phyloP scores from a whole-genome alignment of 2,113 vertebrate genomes.

The Ctenodactylus gundi region DNA sequence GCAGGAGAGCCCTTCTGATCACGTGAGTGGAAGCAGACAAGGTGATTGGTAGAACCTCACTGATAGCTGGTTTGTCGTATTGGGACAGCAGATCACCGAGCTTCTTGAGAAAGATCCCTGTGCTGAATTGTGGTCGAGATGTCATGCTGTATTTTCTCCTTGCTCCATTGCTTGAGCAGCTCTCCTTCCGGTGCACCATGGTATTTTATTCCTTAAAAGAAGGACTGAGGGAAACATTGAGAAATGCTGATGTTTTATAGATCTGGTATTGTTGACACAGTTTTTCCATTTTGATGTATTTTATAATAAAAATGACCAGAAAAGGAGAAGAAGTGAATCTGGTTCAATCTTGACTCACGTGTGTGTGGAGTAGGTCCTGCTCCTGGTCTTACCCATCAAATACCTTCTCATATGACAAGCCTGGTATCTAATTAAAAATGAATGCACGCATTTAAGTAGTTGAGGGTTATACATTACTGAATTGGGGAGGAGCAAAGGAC shows the following conservation, averaged over 20 bases:
- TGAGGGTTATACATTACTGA: fast-evolving
- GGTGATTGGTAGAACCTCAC: fast-evolving
- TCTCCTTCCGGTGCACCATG: not conserved
- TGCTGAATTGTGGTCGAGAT: not conserved
- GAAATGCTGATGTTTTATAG: not conserved
- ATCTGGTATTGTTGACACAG: not conserved
- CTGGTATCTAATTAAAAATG: not conserved
- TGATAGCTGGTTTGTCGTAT: not conserved
- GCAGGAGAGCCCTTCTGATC: fast-evolving
- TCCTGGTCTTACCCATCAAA: fast-evolving
- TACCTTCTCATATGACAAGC: not conserved
- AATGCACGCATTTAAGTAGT: fast-evolving
- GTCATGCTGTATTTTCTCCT: not conserved
- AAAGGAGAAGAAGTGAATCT: not conserved
- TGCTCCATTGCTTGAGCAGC: not conserved
- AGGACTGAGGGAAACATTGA: not conserved
- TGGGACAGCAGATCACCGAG: not conserved
- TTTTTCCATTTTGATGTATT: not conserved
- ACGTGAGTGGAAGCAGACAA: not conserved
- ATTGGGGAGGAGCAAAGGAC: not conserved
- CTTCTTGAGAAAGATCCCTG: not conserved
- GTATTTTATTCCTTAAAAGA: not conserved
- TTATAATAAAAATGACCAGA: not conserved
- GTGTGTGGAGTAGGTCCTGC: fast-evolving
- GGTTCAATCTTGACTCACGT: not conserved